These are phyloP conservation scores for Chrysocyon brachyurus DNA, from an alignment of 2,797 vertebrate genomes.

Conservation along the genomic window DNA sequence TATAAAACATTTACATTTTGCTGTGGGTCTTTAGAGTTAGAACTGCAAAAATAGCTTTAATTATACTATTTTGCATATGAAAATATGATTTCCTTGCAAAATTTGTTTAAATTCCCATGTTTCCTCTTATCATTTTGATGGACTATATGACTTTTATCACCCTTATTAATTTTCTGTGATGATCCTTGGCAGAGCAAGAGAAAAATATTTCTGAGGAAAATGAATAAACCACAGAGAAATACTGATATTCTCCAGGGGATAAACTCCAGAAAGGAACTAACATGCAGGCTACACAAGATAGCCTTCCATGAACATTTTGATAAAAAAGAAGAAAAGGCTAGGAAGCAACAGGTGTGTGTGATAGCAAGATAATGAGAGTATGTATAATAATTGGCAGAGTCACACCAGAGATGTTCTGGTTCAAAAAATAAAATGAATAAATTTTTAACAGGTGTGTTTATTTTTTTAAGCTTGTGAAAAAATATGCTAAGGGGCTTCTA, in stretches of 20 bases:
- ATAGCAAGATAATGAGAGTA: background rate
- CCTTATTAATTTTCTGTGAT: slow-evolving; percentile 67
- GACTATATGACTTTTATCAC: slow-evolving; percentile 50
- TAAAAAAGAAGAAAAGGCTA: background rate
- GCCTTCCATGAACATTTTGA: background rate
- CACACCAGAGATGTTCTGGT: background rate
- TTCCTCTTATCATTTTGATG: slow-evolving; percentile 56
- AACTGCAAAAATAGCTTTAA: slow-evolving; percentile 64
- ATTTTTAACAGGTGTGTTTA: background rate
- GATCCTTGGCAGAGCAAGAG: slow-evolving; percentile 5
- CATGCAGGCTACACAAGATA: background rate
- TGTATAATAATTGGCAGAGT: background rate
- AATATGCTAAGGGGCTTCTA: background rate
- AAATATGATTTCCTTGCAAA: slow-evolving; percentile 64
- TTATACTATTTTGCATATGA: slow-evolving; percentile 49
- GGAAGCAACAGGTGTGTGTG: background rate
- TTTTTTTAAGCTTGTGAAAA: background rate
- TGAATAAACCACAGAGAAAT: slow-evolving; percentile 53
- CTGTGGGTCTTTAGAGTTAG: slow-evolving; percentile 35
- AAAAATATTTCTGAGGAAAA: slow-evolving; percentile 39
- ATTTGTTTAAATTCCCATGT: slow-evolving; percentile 25
- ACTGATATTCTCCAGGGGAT: background rate
- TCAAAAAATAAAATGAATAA: background rate
- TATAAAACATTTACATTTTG: slow-evolving; percentile 64
- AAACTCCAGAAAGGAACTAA: background rate